These are phyloP conservation scores for Antitype chi DNA, from an alignment of 2,888 invertebrate genomes.

Conservation along the genomic window DNA sequence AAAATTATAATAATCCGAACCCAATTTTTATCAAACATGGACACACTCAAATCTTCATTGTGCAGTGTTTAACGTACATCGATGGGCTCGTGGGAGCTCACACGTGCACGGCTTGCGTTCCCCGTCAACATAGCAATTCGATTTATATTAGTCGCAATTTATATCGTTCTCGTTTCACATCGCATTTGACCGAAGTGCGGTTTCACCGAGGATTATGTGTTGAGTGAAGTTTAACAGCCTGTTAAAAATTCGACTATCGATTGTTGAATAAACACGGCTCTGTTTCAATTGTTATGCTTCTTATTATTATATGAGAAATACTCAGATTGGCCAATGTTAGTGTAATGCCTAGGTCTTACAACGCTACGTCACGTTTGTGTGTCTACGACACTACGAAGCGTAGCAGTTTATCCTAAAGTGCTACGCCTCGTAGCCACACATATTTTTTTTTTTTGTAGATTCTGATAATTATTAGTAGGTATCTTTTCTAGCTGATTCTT, in stretches of 20 bases:
- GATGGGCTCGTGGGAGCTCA: constrained; percentile 74
- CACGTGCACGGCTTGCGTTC: constrained; percentile 73
- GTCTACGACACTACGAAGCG: not conserved
- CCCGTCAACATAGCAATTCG: constrained; percentile 81
- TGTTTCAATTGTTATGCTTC: constrained; percentile 2
- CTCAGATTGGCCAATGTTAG: not conserved
- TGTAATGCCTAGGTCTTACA: not conserved
- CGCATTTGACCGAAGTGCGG: constrained; percentile 71
- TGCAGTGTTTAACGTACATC: constrained; percentile 56
- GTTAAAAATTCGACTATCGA: constrained; percentile 57
- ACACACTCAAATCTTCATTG: constrained; percentile 55
- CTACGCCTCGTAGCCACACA: constrained; percentile 14
- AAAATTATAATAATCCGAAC: constrained; percentile 1
- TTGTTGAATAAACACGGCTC: constrained; percentile 36
- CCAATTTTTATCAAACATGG: constrained; percentile 37
- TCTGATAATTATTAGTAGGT: no score
- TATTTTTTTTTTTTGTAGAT: no score
- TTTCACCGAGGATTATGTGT: constrained; percentile 50
- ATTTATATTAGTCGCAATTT: constrained; percentile 82
- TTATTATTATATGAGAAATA: not conserved
- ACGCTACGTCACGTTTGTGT: not conserved
- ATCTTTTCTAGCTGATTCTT: not conserved
- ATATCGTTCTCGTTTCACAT: constrained; percentile 78
- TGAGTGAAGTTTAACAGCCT: constrained; percentile 52
- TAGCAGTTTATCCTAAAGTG: constrained; percentile 2